phyloP scores from a whole-genome alignment of 2,113 vertebrate species.

The Andinoacara biseriatus region DNA sequence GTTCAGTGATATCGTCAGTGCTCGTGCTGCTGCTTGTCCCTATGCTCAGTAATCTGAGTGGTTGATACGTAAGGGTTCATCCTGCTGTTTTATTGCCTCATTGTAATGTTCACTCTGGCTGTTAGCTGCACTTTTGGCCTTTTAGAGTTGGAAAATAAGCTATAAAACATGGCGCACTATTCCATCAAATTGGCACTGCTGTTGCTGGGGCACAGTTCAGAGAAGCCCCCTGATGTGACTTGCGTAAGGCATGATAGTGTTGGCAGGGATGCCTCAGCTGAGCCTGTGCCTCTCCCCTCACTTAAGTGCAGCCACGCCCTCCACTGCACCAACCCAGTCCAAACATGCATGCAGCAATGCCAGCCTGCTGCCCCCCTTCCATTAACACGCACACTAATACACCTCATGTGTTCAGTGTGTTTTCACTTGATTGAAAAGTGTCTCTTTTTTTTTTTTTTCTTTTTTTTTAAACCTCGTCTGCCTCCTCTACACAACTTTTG shows the following conservation, averaged over 20 bases:
- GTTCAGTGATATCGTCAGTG: background rate
- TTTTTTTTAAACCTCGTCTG: conserved; percentile 33
- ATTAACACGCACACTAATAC: conserved; percentile 58
- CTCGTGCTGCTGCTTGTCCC: background rate
- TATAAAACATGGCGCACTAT: background rate
- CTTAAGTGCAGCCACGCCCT: conserved; percentile 49
- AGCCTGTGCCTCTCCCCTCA: conserved; percentile 55
- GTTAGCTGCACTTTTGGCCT: background rate
- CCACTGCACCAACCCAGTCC: conserved; percentile 27
- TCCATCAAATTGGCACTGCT: background rate
- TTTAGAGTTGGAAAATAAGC: background rate
- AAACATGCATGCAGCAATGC: conserved; percentile 65
- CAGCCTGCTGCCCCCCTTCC: conserved; percentile 19
- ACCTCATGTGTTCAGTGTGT: conserved; percentile 13
- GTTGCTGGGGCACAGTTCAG: background rate
- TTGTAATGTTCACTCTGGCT: conserved; percentile 2
- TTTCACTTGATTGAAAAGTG: conserved; percentile 24
- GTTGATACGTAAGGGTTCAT: background rate
- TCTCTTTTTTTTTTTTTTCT: background rate
- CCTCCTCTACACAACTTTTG: conserved; percentile 10
- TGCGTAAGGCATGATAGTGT: conserved; percentile 10
- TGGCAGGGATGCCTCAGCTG: conserved; percentile 42
- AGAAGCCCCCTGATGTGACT: conserved; percentile 1
- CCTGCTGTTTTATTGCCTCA: conserved; percentile 18
- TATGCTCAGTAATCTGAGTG: background rate